phyloP scores from a whole-genome alignment of 2,888 invertebrate species.

The Dysmachus trigonus region DNA sequence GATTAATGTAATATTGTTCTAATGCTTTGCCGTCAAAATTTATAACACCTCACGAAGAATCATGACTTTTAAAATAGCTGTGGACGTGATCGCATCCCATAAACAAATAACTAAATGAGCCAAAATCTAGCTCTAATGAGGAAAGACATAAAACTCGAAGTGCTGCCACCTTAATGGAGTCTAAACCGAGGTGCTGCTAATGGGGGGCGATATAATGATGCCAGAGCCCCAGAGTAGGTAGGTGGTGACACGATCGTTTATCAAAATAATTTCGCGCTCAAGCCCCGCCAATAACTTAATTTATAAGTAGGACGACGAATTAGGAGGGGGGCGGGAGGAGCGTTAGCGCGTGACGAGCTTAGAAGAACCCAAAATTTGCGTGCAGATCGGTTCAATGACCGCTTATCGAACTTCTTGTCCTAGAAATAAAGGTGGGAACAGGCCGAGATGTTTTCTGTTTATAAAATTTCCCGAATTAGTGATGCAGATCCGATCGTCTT shows the following conservation, averaged over 20 bases:
- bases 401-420: not conserved
- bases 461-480: not conserved
- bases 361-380: not conserved
- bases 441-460: not conserved
- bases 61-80: not conserved
- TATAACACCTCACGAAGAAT: not conserved
- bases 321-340: not conserved
- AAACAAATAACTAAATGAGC: not conserved
- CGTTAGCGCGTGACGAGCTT: not conserved
- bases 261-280: not conserved
- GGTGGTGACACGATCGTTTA: not conserved
- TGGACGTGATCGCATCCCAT: not conserved
- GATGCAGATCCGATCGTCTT: not conserved
- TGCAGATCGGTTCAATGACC: not conserved
- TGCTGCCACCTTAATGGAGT: not conserved
- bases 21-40: not conserved
- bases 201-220: not conserved
- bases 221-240: not conserved
- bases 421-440: not conserved
- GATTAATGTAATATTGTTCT: not conserved
- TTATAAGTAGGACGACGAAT: not conserved
- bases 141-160: not conserved
- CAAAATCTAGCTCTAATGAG: not conserved
- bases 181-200: not conserved
- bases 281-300: not conserved